Conservation (phyloP, 2,888 invertebrate species). For the Bombylius discolor region DNA sequence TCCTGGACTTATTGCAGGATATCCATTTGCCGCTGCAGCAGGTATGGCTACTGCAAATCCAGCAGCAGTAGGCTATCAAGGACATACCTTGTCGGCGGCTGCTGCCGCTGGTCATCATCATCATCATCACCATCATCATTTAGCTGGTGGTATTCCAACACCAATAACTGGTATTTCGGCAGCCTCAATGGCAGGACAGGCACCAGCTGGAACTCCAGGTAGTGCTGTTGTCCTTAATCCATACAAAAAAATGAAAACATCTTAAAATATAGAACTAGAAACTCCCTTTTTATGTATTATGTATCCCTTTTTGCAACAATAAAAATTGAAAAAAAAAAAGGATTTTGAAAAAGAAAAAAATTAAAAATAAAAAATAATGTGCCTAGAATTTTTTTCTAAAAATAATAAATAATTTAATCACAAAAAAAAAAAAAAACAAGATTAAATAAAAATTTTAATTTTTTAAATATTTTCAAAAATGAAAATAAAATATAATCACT, state of each 20-base stretch:
- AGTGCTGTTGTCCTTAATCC: slow-evolving; percentile 56
- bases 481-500: no score
- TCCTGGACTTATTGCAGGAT: slow-evolving; percentile 39
- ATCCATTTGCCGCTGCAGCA: slow-evolving; percentile 34
- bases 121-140: slow-evolving; percentile 4
- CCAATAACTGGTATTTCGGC: slow-evolving; percentile 4
- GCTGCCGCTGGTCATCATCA: slow-evolving; percentile 16
- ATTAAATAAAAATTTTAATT: no score
- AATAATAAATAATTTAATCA: no score
- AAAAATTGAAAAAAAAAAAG: neutral
- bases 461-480: no score
- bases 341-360: neutral
- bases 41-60: slow-evolving; percentile 32
- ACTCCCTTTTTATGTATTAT: neutral
- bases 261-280: slow-evolving; percentile 21
- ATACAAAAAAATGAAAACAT: slow-evolving; percentile 84
- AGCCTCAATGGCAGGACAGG: slow-evolving; percentile 20
- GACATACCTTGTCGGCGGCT: slow-evolving; percentile 5
- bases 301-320: neutral
- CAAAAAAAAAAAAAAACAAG: no score
- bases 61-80: slow-evolving; percentile 19
- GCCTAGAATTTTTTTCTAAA: slow-evolving; percentile 6
- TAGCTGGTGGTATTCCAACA: slow-evolving; percentile 7
- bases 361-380: slow-evolving; percentile 1
- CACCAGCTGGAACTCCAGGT: slow-evolving; percentile 17